These are phyloP conservation scores for Notocelia uddmanniana DNA, from an alignment of 2,888 invertebrate genomes.

Conservation along the genomic window DNA sequence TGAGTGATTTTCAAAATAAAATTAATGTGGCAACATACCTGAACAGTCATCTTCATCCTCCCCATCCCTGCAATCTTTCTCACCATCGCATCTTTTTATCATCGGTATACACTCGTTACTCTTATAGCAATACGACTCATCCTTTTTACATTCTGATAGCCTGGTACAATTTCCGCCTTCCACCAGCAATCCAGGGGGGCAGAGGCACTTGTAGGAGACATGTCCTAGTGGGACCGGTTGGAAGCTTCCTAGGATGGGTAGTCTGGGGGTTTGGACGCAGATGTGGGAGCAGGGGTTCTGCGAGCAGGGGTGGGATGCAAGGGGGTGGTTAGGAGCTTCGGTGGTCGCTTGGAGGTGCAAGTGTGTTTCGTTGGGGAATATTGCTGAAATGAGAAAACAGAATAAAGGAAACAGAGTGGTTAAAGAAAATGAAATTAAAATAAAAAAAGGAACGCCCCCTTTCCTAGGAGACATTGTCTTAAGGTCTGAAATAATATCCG, in stretches of 20 bases:
- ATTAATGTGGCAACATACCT: constrained; percentile 61
- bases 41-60: constrained; percentile 86
- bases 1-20: no score
- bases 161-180: constrained; percentile 84
- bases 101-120: constrained; percentile 76
- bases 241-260: constrained; percentile 46
- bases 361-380: constrained; percentile 79
- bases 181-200: constrained; percentile 88
- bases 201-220: constrained; percentile 80
- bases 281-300: constrained; percentile 91
- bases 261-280: constrained; percentile 84
- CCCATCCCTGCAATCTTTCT: constrained; percentile 79
- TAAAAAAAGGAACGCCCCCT: no score
- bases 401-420: background rate
- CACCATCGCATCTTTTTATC: constrained; percentile 78
- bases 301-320: constrained; percentile 85
- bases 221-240: background rate
- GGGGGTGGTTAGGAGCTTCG: constrained; percentile 53
- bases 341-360: constrained; percentile 66
- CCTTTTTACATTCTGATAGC: constrained; percentile 78
- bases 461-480: no score
- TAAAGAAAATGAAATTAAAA: background rate
- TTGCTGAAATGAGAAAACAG: constrained; percentile 64
- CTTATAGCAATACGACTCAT: constrained; percentile 74
- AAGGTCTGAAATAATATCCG: no score